These are phyloP conservation scores for Cladopsammia gracilis DNA, from an alignment of 64 coral and sea anemone species.

Conservation along the genomic window DNA sequence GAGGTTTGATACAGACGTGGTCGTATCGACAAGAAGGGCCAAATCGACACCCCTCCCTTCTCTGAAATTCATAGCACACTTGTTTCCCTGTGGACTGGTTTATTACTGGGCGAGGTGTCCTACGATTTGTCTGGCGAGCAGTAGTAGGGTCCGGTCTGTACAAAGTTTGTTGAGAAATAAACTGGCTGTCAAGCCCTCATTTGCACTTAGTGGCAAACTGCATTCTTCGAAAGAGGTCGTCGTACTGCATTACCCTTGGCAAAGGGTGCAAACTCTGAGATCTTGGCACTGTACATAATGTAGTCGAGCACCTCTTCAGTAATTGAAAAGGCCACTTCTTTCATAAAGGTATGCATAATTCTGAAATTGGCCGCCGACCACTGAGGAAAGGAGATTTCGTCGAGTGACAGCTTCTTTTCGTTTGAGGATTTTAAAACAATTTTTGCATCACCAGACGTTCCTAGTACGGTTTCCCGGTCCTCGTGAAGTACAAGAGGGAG, in stretches of 20 bases:
- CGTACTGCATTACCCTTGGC: too few relatives aligned
- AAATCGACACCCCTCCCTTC: slow-evolving; percentile 20
- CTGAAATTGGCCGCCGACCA: too few relatives aligned
- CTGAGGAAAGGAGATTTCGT: too few relatives aligned
- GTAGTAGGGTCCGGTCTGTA: slow-evolving; percentile 5
- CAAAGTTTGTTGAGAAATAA: slow-evolving; percentile 33
- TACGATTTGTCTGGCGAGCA: slow-evolving; percentile 2
- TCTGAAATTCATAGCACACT: slow-evolving; percentile 49
- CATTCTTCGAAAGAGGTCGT: slow-evolving; percentile 24
- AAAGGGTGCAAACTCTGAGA: too few relatives aligned
- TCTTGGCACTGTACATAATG: too few relatives aligned
- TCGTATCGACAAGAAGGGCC: slow-evolving; percentile 28
- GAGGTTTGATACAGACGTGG: slow-evolving; percentile 22
- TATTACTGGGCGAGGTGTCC: too few relatives aligned
- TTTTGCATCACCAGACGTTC: neutral
- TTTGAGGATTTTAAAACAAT: neutral
- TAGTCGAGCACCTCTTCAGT: too few relatives aligned
- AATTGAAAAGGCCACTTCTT: too few relatives aligned
- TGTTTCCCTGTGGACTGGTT: too few relatives aligned
- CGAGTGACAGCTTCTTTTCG: neutral
- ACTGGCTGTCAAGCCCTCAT: too few relatives aligned
- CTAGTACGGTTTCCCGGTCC: too few relatives aligned
- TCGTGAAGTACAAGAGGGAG: neutral
- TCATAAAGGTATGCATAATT: too few relatives aligned
- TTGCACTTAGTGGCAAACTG: slow-evolving; percentile 49